phyloP scores from a whole-genome alignment of 1,140 invertebrate species.

The Copidosoma floridanum region DNA sequence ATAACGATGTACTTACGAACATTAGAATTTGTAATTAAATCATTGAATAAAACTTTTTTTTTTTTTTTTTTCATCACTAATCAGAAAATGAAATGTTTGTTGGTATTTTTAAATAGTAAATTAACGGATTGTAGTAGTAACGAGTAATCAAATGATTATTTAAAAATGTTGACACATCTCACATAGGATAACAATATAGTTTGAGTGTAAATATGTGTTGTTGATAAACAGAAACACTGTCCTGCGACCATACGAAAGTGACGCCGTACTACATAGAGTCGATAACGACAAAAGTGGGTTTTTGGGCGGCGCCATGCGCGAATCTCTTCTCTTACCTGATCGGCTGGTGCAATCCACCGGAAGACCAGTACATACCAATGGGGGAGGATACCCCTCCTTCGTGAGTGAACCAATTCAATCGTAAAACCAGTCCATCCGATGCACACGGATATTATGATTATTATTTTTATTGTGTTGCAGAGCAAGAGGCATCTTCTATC shows the following conservation, averaged over 20 bases:
- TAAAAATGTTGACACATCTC: too few relatives aligned
- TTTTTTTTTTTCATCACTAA: too few relatives aligned
- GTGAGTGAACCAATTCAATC: too few relatives aligned
- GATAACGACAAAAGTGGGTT: constrained; percentile 72
- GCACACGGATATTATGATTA: too few relatives aligned
- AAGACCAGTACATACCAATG: constrained; percentile 77
- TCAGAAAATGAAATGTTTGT: too few relatives aligned
- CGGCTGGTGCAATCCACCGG: constrained; percentile 75
- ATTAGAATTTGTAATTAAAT: too few relatives aligned
- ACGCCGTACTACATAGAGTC: constrained; percentile 86
- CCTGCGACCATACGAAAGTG: constrained; percentile 85
- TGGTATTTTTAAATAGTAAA: too few relatives aligned
- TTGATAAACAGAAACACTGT: constrained; percentile 67
- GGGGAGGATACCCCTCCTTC: constrained; percentile 74
- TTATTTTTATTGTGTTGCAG: constrained; percentile 52
- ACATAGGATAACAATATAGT: not conserved
- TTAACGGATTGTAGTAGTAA: too few relatives aligned
- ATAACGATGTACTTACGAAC: too few relatives aligned
- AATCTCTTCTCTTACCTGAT: constrained; percentile 77
- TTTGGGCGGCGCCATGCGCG: constrained; percentile 79
- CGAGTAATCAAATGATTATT: too few relatives aligned
- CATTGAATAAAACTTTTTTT: too few relatives aligned
- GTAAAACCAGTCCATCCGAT: too few relatives aligned
- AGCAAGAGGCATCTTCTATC: constrained; percentile 77
- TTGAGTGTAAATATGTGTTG: not conserved